phyloP scores from a whole-genome alignment of 2,888 invertebrate species.

The Pegoplata infirma region DNA sequence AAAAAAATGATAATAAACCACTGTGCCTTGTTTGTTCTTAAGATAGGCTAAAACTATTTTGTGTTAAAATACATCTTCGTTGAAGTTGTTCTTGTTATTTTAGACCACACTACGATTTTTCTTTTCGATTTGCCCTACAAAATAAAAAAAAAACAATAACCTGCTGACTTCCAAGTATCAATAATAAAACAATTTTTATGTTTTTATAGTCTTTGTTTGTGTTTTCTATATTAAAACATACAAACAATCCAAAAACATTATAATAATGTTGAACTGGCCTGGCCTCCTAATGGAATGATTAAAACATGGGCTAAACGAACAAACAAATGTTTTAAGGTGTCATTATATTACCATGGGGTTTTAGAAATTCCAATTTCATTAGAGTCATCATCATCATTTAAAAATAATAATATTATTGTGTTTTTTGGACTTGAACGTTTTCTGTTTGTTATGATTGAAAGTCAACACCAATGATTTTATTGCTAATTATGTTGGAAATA shows the following conservation, averaged over 20 bases:
- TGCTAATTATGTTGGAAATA: constrained; percentile 8
- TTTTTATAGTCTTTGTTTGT: background rate
- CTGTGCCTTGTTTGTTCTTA: background rate
- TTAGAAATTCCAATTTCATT: constrained; percentile 34
- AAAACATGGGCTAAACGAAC: background rate
- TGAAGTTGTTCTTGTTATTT: background rate
- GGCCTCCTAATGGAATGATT: background rate
- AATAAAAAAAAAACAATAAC: constrained; percentile 50
- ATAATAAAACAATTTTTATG: constrained; percentile 42
- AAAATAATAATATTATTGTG: background rate
- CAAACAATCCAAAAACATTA: background rate
- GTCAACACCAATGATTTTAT: constrained; percentile 13
- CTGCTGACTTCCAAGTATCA: constrained; percentile 61
- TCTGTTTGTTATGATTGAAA: constrained; percentile 8
- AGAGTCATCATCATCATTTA: constrained; percentile 20
- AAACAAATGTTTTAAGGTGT: background rate
- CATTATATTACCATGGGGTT: constrained; percentile 12
- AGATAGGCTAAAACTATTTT: constrained; percentile 8
- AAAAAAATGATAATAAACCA: too few species aligned
- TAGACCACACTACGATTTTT: constrained; percentile 38
- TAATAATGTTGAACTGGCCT: background rate
- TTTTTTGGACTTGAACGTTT: background rate
- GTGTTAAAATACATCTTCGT: constrained; percentile 5
- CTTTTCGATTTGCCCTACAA: constrained; percentile 22
- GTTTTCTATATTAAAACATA: background rate